Base-by-base conservation (phyloP, 1,140 invertebrate genomes). In the Magallana gigas region DNA sequence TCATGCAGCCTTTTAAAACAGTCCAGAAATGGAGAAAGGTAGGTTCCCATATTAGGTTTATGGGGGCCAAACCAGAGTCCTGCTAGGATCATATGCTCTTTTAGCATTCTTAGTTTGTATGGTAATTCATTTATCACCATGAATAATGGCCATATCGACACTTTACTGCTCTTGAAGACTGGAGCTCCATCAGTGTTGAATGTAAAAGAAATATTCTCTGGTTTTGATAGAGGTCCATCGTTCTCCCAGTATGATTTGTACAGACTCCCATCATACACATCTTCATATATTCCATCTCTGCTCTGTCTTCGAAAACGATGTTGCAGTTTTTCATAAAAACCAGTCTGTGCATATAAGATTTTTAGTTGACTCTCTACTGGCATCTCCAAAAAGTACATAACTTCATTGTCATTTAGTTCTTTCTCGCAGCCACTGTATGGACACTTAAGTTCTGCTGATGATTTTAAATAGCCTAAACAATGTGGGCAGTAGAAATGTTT, bases 181-280 rank as follows among this genome's bases (percentile, higher is more conserved):
- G 88, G 57, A 8, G 86, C 88, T 9, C 90, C 88, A 81, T 90
- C 88, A 18, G 90, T 89, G 56, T 90, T 90, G 7, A 86, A 85
- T 12, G 76, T 76, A 48, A 90, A 90, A n/a, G 87, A 90, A 23
- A 90, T n/a, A 87, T 90, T 90, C 2, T 89, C 57, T 1, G 83
- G 85, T n/a, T 64, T 1, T 60, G 60, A 85, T 6, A 89, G n/a
- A 12, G 56, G 58, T 4, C 88, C 83, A 36, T 57, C 29, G 7
- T 81, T 16, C 2, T 59, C 48, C 83, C 12, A 57, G 29, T 85
- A 59, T 23, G 23, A 23, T 23, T 23, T 23, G 14, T 59, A 59
- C 14, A 76, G 9, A 12, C 18, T 76, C 8, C 68, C 68, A 36
- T 76, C 29, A 76, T 76, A 76, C 9, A 76, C 18, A n/a, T 76